phyloP scores from a whole-genome alignment of 2,113 vertebrate genomes.

The Acanthisitta chloris region DNA sequence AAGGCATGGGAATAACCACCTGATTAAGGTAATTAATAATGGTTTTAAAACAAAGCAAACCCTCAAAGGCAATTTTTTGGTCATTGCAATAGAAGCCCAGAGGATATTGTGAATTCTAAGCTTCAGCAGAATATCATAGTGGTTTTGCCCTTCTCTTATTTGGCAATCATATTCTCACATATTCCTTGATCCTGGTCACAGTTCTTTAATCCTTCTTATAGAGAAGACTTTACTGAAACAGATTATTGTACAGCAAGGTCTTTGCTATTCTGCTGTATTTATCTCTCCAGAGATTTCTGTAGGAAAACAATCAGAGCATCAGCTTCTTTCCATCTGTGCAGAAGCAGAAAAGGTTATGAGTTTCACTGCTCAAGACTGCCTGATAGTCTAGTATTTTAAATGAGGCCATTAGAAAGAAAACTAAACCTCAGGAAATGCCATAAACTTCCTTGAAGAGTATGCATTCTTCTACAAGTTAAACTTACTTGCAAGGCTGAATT shows the following conservation, averaged over 20 bases:
- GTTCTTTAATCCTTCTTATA: not conserved
- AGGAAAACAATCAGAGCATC: constrained; percentile 18
- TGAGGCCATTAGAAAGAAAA: not conserved
- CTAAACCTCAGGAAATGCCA: not conserved
- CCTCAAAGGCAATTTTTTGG: not conserved
- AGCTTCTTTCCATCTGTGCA: not conserved
- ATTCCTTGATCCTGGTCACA: not conserved
- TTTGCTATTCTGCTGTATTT: not conserved
- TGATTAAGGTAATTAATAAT: not conserved
- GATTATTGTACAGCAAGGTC: not conserved
- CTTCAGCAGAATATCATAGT: not conserved
- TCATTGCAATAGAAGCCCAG: not conserved
- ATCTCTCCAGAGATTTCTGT: not conserved
- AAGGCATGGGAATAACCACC: not conserved
- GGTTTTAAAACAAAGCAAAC: not conserved
- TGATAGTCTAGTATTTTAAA: not conserved
- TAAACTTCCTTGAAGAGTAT: not conserved
- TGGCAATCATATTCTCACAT: not conserved
- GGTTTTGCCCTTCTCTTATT: not conserved
- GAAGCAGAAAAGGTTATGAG: not conserved
- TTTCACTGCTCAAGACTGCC: not conserved
- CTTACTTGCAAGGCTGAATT: not conserved
- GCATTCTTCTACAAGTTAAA: not conserved
- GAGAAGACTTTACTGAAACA: not conserved
- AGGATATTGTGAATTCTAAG: not conserved